phyloP scores from a whole-genome alignment of 2,797 vertebrate genomes.

The Serranus cabrilla region DNA sequence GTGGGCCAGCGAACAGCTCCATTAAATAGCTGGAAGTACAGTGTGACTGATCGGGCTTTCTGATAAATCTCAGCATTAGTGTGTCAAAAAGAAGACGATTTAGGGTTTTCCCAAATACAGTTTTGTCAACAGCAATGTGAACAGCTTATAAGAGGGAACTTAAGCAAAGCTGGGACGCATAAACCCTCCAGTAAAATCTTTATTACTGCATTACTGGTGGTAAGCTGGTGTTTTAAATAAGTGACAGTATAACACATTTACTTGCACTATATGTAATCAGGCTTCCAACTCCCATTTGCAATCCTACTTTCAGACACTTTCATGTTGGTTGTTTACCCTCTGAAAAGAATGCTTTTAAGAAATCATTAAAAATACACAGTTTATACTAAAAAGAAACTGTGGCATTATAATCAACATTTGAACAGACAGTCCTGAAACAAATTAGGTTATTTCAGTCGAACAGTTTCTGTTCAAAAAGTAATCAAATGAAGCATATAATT shows the following conservation, averaged over 20 bases:
- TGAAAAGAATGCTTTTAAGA: too few species aligned
- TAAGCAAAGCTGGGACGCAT: not conserved
- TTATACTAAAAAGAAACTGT: too few species aligned
- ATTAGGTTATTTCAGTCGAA: too few species aligned
- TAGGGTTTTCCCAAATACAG: not conserved
- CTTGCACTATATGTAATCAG: not conserved
- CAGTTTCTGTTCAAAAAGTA: too few species aligned
- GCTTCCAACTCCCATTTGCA: not conserved
- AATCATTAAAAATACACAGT: too few species aligned
- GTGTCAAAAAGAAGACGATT: not conserved
- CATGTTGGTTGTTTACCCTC: not conserved
- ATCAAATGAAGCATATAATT: too few species aligned
- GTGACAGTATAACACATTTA: not conserved
- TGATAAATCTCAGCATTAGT: not conserved
- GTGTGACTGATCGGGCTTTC: not conserved
- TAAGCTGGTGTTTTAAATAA: not conserved
- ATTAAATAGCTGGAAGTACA: constrained; percentile 5
- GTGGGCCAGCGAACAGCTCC: constrained; percentile 15
- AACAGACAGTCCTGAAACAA: too few species aligned
- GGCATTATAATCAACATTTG: too few species aligned
- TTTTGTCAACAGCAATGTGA: not conserved
- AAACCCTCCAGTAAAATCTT: not conserved
- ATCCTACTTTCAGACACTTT: not conserved
- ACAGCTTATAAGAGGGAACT: not conserved
- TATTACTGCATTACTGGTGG: not conserved